A percentile compares a stretch with the other conserved stretches of the same genome.
phyloP scores from a whole-genome alignment of 2,113 vertebrate species.

The Epinephelus lanceolatus region DNA sequence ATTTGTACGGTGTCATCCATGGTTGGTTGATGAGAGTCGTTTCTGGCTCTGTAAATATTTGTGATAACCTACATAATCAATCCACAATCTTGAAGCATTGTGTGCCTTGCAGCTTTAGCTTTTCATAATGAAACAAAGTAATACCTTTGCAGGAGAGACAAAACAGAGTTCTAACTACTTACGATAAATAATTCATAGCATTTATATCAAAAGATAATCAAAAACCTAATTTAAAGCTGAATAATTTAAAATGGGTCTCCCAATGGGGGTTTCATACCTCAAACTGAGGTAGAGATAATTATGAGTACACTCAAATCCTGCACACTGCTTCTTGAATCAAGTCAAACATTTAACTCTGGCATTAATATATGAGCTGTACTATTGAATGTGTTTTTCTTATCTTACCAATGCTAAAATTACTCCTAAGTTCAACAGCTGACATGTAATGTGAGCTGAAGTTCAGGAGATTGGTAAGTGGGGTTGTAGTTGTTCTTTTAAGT shows the following conservation, averaged over 20 bases:
- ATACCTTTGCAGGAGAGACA: not conserved
- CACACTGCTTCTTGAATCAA: not conserved
- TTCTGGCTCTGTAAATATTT: not conserved
- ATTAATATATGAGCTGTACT: not conserved
- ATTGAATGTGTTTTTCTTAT: not conserved
- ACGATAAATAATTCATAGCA: conserved; percentile 31
- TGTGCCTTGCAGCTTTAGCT: conserved; percentile 5
- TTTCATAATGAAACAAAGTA: conserved; percentile 13
- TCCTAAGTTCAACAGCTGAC: not conserved
- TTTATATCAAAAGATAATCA: conserved; percentile 40
- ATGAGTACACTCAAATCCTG: conserved; percentile 1
- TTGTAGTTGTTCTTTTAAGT: not conserved
- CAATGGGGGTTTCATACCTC: conserved; percentile 8
- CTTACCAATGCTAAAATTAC: not conserved
- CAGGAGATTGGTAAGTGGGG: not conserved
- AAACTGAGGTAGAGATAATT: conserved; percentile 1
- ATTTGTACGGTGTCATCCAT: not conserved
- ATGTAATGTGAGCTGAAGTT: not conserved
- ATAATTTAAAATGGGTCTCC: conserved; percentile 41
- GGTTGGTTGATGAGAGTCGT: not conserved
- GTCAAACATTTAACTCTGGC: conserved; percentile 18
- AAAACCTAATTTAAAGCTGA: conserved; percentile 39
- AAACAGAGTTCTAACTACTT: conserved; percentile 5
- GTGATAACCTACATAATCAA: not conserved
- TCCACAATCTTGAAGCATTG: not conserved